These are phyloP conservation scores for Caenorhabditis panamensis DNA, from an alignment of 2,888 invertebrate genomes.

Conservation along the genomic window DNA sequence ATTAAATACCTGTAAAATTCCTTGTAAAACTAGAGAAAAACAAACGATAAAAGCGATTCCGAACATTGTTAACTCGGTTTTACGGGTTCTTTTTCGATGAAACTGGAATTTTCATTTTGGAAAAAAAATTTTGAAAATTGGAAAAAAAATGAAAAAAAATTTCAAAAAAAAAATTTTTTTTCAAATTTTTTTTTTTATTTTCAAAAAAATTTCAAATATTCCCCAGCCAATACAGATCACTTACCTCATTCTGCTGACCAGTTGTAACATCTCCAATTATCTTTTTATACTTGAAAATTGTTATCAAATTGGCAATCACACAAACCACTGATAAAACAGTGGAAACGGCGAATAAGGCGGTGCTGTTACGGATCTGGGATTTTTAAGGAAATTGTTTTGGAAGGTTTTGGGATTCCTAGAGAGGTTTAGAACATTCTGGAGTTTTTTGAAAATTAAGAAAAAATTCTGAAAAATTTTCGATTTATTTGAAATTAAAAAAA, in stretches of 20 bases:
- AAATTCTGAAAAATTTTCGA: too few species aligned
- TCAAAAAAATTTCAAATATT: neutral
- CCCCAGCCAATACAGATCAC: neutral
- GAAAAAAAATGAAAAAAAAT: too few species aligned
- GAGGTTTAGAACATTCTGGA: too few species aligned
- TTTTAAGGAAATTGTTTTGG: too few species aligned
- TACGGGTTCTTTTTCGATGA: constrained; percentile 9
- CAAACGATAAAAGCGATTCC: constrained; percentile 25
- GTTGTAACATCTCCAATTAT: constrained; percentile 1
- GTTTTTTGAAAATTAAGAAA: too few species aligned
- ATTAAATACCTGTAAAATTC: constrained; percentile 42
- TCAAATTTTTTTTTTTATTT: too few species aligned
- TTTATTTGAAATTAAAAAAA: too few species aligned
- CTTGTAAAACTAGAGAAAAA: constrained; percentile 38
- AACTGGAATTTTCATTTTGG: constrained; percentile 16
- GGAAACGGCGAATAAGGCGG: constrained; percentile 15
- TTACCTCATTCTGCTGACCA: constrained; percentile 12
- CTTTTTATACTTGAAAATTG: constrained; percentile 31
- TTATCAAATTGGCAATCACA: constrained; percentile 14
- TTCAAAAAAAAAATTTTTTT: too few species aligned
- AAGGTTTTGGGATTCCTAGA: too few species aligned
- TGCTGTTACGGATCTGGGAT: constrained; percentile 42
- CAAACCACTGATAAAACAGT: constrained; percentile 26
- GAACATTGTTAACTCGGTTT: constrained; percentile 47
- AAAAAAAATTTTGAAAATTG: too few species aligned